These are phyloP conservation scores for Gnathonemus longibarbis DNA, from an alignment of 2,113 vertebrate genomes.

Conservation along the genomic window DNA sequence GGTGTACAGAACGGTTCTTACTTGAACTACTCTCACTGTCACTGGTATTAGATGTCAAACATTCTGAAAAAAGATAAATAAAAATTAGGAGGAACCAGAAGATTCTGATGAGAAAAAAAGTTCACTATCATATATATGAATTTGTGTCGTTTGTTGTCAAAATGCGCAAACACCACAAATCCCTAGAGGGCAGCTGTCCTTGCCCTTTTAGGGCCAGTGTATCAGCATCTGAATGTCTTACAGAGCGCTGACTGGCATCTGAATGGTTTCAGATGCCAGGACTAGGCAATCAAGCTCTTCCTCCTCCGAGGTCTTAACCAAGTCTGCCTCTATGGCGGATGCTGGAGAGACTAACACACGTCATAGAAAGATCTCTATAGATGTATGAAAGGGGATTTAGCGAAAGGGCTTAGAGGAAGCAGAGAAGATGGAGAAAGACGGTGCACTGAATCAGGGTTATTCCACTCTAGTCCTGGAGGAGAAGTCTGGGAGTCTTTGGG, in stretches of 20 bases:
- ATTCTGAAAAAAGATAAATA: constrained; percentile 72
- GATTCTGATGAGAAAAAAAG: not conserved
- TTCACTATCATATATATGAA: not conserved
- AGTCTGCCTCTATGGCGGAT: not conserved
- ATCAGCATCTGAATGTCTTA: not conserved
- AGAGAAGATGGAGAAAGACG: not conserved
- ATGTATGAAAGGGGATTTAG: not conserved
- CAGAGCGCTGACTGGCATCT: not conserved
- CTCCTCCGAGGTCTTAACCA: not conserved
- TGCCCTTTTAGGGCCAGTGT: not conserved
- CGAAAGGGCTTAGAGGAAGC: not conserved
- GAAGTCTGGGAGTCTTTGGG: not conserved
- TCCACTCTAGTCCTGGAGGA: not conserved
- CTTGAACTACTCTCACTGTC: constrained; percentile 99
- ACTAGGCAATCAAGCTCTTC: not conserved
- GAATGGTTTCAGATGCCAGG: not conserved
- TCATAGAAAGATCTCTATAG: not conserved
- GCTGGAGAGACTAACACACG: not conserved
- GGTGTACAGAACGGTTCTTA: constrained; percentile 64
- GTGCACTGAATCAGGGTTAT: not conserved
- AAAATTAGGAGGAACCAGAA: constrained; percentile 3
- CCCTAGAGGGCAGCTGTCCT: not conserved
- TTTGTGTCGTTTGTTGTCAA: not conserved
- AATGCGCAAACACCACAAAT: not conserved
- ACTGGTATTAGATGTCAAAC: constrained; percentile 97